These are phyloP conservation scores for Bufo bufo DNA, from an alignment of 2,113 vertebrate genomes.

Conservation along the genomic window DNA sequence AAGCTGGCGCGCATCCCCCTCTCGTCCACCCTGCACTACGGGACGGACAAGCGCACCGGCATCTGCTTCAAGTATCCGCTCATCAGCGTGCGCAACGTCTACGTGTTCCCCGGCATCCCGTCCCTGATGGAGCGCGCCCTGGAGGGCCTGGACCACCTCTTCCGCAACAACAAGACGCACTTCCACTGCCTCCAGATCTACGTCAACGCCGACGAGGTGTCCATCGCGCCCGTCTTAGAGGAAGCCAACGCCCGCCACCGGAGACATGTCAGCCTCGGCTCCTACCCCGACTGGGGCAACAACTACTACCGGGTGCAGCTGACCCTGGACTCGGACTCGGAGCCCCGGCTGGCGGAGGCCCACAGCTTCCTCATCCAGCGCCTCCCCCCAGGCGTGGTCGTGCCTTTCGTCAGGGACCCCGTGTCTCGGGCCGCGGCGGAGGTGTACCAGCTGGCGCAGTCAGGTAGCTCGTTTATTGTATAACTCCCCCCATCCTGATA, in stretches of 20 bases:
- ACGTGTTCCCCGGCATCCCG: conserved; percentile 90
- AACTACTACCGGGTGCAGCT: conserved; percentile 92
- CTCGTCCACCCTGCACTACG: conserved; percentile 87
- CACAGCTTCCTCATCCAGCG: conserved; percentile 73
- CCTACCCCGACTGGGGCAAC: conserved; percentile 92
- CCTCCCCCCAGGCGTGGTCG: conserved; percentile 76
- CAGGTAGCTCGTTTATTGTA: too few species aligned
- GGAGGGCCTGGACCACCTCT: conserved; percentile 81
- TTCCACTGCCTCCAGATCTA: conserved; percentile 83
- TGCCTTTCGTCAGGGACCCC: conserved; percentile 75
- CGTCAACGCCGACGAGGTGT: conserved; percentile 79
- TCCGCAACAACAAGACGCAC: conserved; percentile 73
- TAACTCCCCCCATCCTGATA: too few species aligned
- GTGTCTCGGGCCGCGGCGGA: conserved; percentile 74
- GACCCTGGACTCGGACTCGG: conserved; percentile 84
- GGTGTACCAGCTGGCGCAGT: conserved; percentile 83
- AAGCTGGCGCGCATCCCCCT: conserved; percentile 84
- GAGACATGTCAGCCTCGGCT: conserved; percentile 78
- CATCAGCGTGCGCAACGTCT: conserved; percentile 92
- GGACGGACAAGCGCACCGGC: conserved; percentile 76
- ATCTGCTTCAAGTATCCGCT: conserved; percentile 78
- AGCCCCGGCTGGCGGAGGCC: conserved; percentile 77
- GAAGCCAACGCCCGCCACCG: conserved; percentile 74
- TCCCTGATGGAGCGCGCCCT: conserved; percentile 82
- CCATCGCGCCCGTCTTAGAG: conserved; percentile 74